Evolutionary conservation across 2,113 vertebrate species (phyloP).

Genomic region (Daboia siamensis): DNA sequence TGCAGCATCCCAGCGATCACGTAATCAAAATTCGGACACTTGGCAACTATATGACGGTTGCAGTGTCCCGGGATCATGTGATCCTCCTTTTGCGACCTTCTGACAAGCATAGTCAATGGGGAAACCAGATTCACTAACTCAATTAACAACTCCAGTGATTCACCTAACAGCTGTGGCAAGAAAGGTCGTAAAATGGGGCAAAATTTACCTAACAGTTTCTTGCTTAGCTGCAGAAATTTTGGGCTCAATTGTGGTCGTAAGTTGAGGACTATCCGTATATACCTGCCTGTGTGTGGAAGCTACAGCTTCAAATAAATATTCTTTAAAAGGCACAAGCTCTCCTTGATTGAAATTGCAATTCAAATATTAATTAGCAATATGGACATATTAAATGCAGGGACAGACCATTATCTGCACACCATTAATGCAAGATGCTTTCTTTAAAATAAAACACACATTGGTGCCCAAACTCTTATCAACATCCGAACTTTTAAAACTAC

Average conservation of each 20-base stretch:
- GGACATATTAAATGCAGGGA: not conserved
- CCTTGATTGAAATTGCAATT: not conserved
- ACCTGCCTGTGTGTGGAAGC: not conserved
- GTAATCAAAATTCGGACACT: not conserved
- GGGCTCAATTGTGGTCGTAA: not conserved
- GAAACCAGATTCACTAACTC: too few species aligned
- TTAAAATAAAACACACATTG: not conserved
- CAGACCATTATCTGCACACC: not conserved
- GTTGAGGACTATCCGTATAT: not conserved
- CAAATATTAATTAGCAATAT: not conserved
- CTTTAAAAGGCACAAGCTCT: not conserved
- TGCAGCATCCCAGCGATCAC: not conserved
- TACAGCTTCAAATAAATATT: not conserved
- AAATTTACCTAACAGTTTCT: not conserved
- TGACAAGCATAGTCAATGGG: too few species aligned
- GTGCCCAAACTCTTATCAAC: not conserved
- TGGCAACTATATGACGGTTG: not conserved
- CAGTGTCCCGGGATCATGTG: accelerated
- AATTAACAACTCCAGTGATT: not conserved
- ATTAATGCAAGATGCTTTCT: not conserved
- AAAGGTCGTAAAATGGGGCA: not conserved
- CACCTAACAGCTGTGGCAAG: not conserved
- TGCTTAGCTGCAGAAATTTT: not conserved
- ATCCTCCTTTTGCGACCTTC: not conserved
- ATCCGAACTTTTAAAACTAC: not conserved